Conservation (phyloP, 2,888 invertebrate species). For the Pyrocoelia pectoralis region DNA sequence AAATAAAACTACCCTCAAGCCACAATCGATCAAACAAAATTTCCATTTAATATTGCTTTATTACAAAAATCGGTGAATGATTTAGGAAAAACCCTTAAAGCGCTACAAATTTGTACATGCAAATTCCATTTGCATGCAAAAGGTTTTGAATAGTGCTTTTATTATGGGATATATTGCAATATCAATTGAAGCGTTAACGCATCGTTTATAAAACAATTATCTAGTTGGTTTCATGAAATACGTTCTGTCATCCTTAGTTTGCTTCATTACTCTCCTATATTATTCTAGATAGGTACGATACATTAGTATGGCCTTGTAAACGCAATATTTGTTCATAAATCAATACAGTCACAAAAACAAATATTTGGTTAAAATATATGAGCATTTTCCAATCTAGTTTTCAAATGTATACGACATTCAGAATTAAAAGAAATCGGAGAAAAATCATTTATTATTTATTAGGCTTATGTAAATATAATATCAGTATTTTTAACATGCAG, state of each 20-base stretch:
- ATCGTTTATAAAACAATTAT: conserved; percentile 32
- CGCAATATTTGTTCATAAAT: not conserved
- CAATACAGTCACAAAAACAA: not conserved
- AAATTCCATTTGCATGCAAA: conserved; percentile 30
- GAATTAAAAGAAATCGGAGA: too few relatives aligned
- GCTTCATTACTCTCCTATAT: not conserved
- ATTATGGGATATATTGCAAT: conserved; percentile 26
- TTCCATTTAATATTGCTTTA: conserved; percentile 8
- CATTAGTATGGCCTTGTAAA: not conserved
- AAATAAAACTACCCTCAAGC: not conserved
- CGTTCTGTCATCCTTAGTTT: conserved; percentile 9
- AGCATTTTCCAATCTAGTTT: too few relatives aligned
- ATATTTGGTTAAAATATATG: too few relatives aligned
- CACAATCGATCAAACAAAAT: conserved; percentile 5
- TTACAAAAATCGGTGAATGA: conserved; percentile 14
- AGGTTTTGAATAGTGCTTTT: conserved; percentile 20
- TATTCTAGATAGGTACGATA: not conserved
- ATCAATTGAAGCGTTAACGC: conserved; percentile 21
- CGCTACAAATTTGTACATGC: conserved; percentile 25
- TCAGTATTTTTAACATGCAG: too few relatives aligned
- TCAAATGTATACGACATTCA: too few relatives aligned
- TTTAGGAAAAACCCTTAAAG: conserved; percentile 25
- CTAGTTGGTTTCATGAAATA: conserved; percentile 26
- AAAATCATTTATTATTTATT: too few relatives aligned
- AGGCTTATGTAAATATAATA: too few relatives aligned